phyloP scores from a whole-genome alignment of 2,888 invertebrate species.

The Tenthredo amoena region DNA sequence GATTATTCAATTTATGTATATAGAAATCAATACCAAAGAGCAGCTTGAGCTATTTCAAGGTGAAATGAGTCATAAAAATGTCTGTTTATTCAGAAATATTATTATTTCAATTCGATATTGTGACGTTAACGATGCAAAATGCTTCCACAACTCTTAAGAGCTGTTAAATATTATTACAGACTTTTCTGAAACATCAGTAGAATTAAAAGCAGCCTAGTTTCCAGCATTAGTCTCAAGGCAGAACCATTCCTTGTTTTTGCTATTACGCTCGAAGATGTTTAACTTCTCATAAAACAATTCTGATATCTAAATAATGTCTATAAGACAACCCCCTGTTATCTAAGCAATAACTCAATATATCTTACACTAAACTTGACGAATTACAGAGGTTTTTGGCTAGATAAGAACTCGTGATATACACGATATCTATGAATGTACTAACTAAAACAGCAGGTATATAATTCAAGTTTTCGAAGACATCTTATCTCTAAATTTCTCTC shows the following conservation, averaged over 20 bases:
- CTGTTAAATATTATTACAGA: background rate
- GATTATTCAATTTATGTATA: background rate
- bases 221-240: background rate
- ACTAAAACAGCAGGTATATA: background rate
- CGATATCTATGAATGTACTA: background rate
- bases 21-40: too few relatives aligned
- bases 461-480: background rate
- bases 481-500: background rate
- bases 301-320: background rate
- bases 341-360: constrained; percentile 17
- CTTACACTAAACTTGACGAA: background rate
- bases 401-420: background rate
- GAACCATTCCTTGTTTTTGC: background rate
- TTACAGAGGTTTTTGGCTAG: background rate
- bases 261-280: background rate
- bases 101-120: background rate
- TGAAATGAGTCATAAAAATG: background rate
- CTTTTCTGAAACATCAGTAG: background rate
- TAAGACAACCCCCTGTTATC: background rate
- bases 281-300: background rate
- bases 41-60: background rate
- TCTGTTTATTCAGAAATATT: background rate
- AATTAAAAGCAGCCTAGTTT: background rate
- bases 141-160: background rate
- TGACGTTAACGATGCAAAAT: background rate